A percentile compares a stretch with the other conserved stretches of the same genome.
These are phyloP conservation scores for Andrena dorsata DNA, from an alignment of 2,888 invertebrate genomes.

Conservation along the genomic window DNA sequence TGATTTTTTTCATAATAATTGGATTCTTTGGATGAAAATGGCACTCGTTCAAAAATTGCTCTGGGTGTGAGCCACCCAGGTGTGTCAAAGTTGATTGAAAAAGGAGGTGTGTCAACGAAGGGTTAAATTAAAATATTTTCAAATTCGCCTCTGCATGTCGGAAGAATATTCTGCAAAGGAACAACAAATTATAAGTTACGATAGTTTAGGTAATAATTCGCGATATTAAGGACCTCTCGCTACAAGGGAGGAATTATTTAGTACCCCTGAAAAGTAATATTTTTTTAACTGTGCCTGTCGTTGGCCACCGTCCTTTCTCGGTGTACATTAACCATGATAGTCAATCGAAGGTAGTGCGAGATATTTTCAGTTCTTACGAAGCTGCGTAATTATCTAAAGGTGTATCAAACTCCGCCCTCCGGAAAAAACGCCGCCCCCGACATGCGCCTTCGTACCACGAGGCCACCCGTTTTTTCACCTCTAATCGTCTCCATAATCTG, in stretches of 20 bases:
- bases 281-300: background rate
- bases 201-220: no score
- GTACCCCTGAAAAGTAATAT: background rate
- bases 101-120: no score
- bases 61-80: no score
- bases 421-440: constrained; percentile 73
- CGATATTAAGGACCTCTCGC: no score
- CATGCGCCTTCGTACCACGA: constrained; percentile 73
- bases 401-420: constrained; percentile 77
- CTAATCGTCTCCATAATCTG: constrained; percentile 67
- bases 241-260: background rate
- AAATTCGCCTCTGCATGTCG: no score
- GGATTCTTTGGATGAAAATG: no score
- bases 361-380: constrained; percentile 38
- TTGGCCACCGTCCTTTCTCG: background rate
- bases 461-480: constrained; percentile 66
- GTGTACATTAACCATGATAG: background rate
- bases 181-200: no score
- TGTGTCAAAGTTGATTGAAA: no score
- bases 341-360: constrained; percentile 45
- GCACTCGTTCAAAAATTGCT: no score
- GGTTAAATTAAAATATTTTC: no score
- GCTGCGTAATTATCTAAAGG: constrained; percentile 50
- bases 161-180: no score
- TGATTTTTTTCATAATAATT: no score